Evolutionary conservation across 2,797 vertebrate genomes (phyloP).

Genomic region (Psittacula echo): DNA sequence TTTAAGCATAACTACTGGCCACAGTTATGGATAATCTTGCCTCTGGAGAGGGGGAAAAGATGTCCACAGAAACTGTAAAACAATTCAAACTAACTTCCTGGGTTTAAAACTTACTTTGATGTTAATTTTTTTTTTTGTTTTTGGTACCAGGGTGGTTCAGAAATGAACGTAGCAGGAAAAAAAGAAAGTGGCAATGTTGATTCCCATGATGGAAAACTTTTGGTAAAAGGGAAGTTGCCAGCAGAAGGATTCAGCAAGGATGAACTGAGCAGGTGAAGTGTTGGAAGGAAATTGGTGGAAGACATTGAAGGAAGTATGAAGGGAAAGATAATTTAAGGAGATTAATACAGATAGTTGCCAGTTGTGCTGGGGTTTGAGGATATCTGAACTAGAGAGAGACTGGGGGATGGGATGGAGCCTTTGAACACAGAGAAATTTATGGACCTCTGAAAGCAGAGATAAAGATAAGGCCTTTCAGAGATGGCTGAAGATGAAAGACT

Average conservation of each 20-base stretch:
- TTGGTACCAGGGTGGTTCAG: background rate
- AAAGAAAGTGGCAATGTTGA: background rate
- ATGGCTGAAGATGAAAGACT: slow-evolving; percentile 70
- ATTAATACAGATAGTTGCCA: background rate
- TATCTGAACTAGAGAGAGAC: slow-evolving; percentile 31
- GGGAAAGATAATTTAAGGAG: background rate
- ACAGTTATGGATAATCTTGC: slow-evolving; percentile 57
- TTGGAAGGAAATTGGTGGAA: background rate
- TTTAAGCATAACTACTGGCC: slow-evolving; percentile 47
- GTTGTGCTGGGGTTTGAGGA: background rate
- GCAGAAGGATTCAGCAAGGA: background rate
- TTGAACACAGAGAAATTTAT: slow-evolving; percentile 63
- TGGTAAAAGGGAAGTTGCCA: background rate
- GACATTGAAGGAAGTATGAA: background rate
- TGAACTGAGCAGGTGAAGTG: background rate
- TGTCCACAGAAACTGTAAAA: slow-evolving; percentile 54
- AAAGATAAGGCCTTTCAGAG: slow-evolving; percentile 66
- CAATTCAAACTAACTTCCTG: slow-evolving; percentile 50
- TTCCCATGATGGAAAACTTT: background rate
- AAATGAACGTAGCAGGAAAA: background rate
- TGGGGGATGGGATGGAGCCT: slow-evolving; percentile 32
- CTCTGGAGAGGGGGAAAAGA: slow-evolving; percentile 28
- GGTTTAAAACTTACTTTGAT: slow-evolving; percentile 39
- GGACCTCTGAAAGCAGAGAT: slow-evolving; percentile 65
- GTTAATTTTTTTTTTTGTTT: background rate